Conservation (phyloP, 2,113 vertebrate species). For the Microcebus murinus region DNA sequence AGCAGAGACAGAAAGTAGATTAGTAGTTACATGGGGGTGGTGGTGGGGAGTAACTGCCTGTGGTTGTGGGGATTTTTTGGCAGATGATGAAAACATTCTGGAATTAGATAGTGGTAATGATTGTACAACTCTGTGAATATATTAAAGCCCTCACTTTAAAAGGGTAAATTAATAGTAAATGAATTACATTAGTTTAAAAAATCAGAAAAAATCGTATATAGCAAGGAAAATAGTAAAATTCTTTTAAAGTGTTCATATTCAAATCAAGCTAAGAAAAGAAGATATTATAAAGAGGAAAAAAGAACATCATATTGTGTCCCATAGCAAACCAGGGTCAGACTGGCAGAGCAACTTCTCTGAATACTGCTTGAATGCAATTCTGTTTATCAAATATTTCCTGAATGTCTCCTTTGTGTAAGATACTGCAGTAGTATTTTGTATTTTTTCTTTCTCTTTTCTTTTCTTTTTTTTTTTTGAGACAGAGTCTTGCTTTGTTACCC, state of each 20-base stretch:
- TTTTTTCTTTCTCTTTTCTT: background rate
- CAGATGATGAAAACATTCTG: background rate
- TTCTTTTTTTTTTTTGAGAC: too few relatives aligned
- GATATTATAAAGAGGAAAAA: background rate
- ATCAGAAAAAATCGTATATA: background rate
- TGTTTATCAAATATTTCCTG: background rate
- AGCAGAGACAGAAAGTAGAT: background rate
- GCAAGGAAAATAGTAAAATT: background rate
- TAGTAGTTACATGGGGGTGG: background rate
- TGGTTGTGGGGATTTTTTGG: background rate
- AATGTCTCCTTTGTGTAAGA: background rate
- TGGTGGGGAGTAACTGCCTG: background rate
- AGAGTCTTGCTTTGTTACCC: too few relatives aligned
- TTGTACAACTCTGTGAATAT: background rate
- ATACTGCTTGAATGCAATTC: background rate
- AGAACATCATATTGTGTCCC: background rate
- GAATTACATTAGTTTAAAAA: background rate
- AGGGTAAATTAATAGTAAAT: background rate
- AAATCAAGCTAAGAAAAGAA: background rate
- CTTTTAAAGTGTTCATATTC: constrained; percentile 14
- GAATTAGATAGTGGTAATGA: background rate
- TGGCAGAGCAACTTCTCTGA: background rate
- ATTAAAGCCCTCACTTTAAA: background rate
- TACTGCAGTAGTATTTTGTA: background rate
- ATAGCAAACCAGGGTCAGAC: background rate